These are phyloP conservation scores for Aphelocoma coerulescens DNA, from an alignment of 2,113 vertebrate species.

Conservation along the genomic window DNA sequence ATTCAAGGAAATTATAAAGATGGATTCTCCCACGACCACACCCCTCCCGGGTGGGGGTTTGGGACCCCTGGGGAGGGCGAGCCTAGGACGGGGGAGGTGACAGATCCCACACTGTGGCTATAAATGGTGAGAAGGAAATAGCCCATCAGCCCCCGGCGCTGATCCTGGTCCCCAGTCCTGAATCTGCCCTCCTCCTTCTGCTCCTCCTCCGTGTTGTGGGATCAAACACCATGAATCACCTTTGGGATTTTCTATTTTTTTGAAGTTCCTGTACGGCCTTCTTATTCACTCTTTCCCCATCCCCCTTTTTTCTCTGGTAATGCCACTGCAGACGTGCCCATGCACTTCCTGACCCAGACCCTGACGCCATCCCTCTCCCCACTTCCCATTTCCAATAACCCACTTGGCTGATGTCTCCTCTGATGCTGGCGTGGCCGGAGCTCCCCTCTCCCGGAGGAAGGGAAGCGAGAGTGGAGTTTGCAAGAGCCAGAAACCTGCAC, in stretches of 20 bases:
- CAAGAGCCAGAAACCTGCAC: neutral
- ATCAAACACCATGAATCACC: neutral
- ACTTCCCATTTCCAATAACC: conserved; percentile 8
- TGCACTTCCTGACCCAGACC: neutral
- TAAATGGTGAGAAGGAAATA: neutral
- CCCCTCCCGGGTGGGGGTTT: neutral
- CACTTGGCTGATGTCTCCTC: neutral
- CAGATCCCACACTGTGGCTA: neutral
- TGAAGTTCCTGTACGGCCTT: neutral
- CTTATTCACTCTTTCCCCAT: neutral
- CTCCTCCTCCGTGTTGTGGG: neutral
- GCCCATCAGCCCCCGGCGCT: neutral
- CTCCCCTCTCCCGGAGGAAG: neutral
- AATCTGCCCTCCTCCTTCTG: neutral
- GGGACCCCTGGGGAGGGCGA: neutral
- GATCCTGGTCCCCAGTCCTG: neutral
- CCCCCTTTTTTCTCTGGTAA: neutral
- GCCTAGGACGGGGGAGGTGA: neutral
- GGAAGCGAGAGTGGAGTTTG: neutral
- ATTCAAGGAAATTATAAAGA: neutral
- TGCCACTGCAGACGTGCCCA: neutral
- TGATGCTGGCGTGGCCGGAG: accelerated
- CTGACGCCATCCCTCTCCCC: neutral
- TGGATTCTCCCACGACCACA: neutral
- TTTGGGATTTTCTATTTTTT: neutral